phyloP scores from a whole-genome alignment of 2,888 invertebrate species.

The Dione juno region DNA sequence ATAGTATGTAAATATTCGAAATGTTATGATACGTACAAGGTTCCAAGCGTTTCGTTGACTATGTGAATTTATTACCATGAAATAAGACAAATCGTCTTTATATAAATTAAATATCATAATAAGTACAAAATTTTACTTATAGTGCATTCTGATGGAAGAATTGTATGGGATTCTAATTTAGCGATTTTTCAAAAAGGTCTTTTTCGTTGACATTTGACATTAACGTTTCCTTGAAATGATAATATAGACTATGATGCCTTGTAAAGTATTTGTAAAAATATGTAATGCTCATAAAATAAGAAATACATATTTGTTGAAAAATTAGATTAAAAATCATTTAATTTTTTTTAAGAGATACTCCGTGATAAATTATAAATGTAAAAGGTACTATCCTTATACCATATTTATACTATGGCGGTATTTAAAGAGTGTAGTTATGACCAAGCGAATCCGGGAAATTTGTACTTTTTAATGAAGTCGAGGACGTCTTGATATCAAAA shows the following conservation, averaged over 20 bases:
- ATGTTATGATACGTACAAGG: conserved; percentile 9
- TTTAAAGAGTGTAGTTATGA: too few relatives aligned
- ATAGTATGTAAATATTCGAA: conserved; percentile 3
- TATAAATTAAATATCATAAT: neutral
- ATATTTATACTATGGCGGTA: too few relatives aligned
- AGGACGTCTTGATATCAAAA: neutral
- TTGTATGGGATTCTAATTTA: neutral
- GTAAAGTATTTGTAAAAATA: too few relatives aligned
- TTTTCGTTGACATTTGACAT: neutral
- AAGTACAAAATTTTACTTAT: neutral
- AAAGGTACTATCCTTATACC: too few relatives aligned
- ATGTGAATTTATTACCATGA: neutral
- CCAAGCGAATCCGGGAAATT: neutral
- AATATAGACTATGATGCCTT: neutral
- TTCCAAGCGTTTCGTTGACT: conserved; percentile 9
- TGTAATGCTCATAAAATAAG: too few relatives aligned
- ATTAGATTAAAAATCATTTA: too few relatives aligned
- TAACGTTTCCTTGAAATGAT: neutral
- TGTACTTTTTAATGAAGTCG: neutral
- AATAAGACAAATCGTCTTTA: neutral
- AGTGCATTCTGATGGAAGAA: neutral
- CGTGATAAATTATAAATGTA: too few relatives aligned
- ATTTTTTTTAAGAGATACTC: too few relatives aligned
- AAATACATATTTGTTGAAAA: too few relatives aligned
- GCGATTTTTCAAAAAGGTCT: neutral